Conservation (phyloP, 53 echinoderm and acorn worm genomes). For the Arbacia lixula region DNA sequence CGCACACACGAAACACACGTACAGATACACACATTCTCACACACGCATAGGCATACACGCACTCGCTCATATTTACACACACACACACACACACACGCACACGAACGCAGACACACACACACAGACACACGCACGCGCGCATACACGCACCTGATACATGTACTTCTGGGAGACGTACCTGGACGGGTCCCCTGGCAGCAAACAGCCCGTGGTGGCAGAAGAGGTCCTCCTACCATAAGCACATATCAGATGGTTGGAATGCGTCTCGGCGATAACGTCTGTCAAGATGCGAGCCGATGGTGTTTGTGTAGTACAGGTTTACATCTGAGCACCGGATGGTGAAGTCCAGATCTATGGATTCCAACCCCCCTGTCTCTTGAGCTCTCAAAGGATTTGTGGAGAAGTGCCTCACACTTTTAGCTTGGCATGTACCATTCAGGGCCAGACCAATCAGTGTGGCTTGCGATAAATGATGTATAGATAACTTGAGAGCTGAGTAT, state of each 20-base stretch:
- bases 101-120: conserved; percentile 20
- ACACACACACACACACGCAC: conserved; percentile 23
- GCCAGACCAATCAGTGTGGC: no score
- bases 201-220: background rate
- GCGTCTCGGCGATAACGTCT: conserved; percentile 21
- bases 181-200: no score
- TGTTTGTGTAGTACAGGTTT: conserved; percentile 35
- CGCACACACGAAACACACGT: background rate
- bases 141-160: background rate
- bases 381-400: no score
- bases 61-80: conserved; percentile 13
- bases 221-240: no score
- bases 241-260: conserved; percentile 42
- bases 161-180: background rate
- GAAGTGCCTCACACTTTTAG: no score
- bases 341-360: conserved; percentile 5
- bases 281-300: conserved; percentile 6
- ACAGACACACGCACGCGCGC: background rate
- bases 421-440: no score
- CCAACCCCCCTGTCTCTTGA: no score
- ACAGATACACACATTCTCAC: background rate
- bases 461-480: no score
- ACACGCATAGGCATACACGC: background rate
- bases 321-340: background rate
- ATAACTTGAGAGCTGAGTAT: no score